These are phyloP conservation scores for Cenopis cana DNA, from an alignment of 2,888 invertebrate genomes.

Conservation along the genomic window DNA sequence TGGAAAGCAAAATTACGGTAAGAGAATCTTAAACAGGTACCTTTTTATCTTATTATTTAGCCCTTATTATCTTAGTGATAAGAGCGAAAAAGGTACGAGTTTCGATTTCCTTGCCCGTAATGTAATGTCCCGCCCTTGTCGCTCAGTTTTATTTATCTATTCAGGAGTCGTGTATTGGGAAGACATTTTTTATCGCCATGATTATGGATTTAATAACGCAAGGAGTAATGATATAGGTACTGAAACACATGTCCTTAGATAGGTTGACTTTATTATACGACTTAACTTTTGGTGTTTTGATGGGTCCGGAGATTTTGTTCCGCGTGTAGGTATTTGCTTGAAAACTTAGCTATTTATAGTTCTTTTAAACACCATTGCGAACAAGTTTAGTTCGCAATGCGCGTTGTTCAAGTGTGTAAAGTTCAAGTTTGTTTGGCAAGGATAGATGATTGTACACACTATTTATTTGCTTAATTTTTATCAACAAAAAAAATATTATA, in stretches of 20 bases:
- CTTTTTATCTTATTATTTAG: no score
- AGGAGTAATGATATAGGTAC: neutral
- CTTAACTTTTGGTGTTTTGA: slow-evolving; percentile 23
- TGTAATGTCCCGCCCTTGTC: no score
- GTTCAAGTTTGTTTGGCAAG: no score
- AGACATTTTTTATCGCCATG: neutral
- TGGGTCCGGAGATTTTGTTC: slow-evolving; percentile 12
- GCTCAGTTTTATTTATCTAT: neutral
- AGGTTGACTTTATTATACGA: slow-evolving; percentile 16
- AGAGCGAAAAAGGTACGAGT: no score
- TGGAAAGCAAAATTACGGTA: no score
- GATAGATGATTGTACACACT: no score
- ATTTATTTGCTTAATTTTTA: no score
- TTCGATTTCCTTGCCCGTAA: no score
- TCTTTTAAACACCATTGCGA: no score
- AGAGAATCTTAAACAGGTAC: no score
- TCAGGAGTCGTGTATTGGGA: neutral
- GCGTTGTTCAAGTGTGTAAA: neutral
- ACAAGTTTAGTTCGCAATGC: neutral
- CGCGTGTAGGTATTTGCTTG: slow-evolving; percentile 19
- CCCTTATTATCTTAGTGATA: no score
- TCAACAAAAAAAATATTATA: no score
- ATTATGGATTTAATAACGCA: neutral
- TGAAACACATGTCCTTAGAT: neutral
- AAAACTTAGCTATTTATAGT: slow-evolving; percentile 1